These are phyloP conservation scores for Aphrophora alni DNA, from an alignment of 2,888 invertebrate species.

Conservation along the genomic window DNA sequence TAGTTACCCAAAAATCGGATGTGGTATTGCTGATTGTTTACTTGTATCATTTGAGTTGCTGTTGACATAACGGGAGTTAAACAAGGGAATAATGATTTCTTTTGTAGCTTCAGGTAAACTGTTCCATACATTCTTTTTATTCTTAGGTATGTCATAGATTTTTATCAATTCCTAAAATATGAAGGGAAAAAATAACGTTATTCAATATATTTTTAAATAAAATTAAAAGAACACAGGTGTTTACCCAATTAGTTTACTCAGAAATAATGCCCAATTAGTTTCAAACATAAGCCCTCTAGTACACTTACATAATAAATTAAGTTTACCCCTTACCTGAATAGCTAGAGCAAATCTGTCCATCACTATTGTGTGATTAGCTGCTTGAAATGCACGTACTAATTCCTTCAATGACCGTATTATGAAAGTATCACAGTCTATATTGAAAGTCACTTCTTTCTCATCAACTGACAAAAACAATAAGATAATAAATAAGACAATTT, in stretches of 20 bases:
- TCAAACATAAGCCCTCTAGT: too few relatives aligned
- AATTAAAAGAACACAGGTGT: too few relatives aligned
- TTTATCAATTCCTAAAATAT: slow-evolving; percentile 76
- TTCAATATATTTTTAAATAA: too few relatives aligned
- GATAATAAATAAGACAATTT: too few relatives aligned
- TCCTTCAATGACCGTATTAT: slow-evolving; percentile 73
- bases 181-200: too few relatives aligned
- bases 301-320: too few relatives aligned
- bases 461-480: slow-evolving; percentile 41
- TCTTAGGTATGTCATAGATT: slow-evolving; percentile 59
- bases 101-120: slow-evolving; percentile 73
- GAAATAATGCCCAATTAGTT: too few relatives aligned
- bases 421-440: slow-evolving; percentile 59
- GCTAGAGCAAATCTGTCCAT: slow-evolving; percentile 82
- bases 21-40: slow-evolving; percentile 51
- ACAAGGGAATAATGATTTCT: slow-evolving; percentile 76
- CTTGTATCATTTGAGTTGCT: slow-evolving; percentile 49
- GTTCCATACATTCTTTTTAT: slow-evolving; percentile 67
- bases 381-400: slow-evolving; percentile 75
- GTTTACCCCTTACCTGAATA: slow-evolving; percentile 64
- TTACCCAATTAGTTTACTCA: too few relatives aligned
- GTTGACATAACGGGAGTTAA: slow-evolving; percentile 66
- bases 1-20: slow-evolving; percentile 57
- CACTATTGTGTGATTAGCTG: slow-evolving; percentile 76
- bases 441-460: slow-evolving; percentile 45